Evolutionary conservation across 1,140 invertebrate genomes (phyloP), one percentile per base, ranked within the genome.

Genomic region (Drosophila sucinea): DNA sequence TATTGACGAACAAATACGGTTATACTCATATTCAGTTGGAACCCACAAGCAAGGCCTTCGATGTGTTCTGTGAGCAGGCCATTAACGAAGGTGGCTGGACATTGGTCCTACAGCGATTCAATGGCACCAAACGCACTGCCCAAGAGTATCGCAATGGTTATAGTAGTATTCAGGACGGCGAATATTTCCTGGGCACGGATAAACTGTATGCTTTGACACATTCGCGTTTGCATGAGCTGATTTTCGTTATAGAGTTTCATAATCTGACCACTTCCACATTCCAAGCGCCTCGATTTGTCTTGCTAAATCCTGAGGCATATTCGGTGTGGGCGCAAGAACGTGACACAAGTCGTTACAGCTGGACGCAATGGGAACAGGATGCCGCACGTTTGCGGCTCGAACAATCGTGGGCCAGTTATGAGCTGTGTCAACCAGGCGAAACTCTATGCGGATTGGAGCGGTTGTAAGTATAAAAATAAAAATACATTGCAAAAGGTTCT

Each of bases 131-230:
- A 2, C 69, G 69, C n/a, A 38, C 69, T 0, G 69, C 69, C 0
- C 41, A 72, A 33, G 73, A 75, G 29, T 61, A 44, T 30, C 69
- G 70, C 0, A 35, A 47, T 1, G 73, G 70, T 4, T 75, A 75
- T 62, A 74, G 55, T 25, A 74, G 72, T 35, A 57, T 73, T n/a
- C 60, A 23, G 6, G 72, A 29, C 0, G 72, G 72, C 0, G 72
- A 74, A 17, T 75, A 75, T 54, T 75, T 75, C 33, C 44, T 75
- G 57, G 70, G 73, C 25, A 75, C 73, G 4, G 69, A 75, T 10
- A 73, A 75, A 10, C 38, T 75, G 1, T 75, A 75, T 41, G 73
- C 62, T 1, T 33, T 75, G 40, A 74, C 73, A 3, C 69, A 75
- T 11, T 75, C 73, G 1, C 57, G 73, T 0, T 33, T 61, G 17